Evolutionary conservation across 2,113 vertebrate species (phyloP).

Genomic region (Odobenus rosmarus): DNA sequence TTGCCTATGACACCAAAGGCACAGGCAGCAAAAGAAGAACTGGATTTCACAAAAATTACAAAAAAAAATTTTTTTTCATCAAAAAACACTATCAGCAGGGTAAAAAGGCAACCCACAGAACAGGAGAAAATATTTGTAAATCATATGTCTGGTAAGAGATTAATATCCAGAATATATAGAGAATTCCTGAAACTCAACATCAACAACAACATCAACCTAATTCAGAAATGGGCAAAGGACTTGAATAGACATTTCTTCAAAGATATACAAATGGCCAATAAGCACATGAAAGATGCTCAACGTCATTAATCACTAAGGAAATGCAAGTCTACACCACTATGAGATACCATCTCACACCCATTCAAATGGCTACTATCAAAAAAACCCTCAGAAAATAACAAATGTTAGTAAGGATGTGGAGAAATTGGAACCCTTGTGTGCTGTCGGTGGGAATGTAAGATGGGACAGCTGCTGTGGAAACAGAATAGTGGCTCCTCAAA

Average conservation of each 20-base stretch:
- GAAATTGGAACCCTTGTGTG: neutral
- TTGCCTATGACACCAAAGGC: neutral
- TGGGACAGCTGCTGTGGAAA: neutral
- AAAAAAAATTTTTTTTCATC: neutral
- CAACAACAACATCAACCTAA: neutral
- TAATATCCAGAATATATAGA: neutral
- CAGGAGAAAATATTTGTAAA: neutral
- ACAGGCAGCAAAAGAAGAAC: neutral
- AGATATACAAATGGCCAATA: neutral
- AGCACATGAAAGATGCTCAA: neutral
- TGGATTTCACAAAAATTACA: neutral
- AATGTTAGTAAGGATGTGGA: neutral
- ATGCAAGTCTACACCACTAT: neutral
- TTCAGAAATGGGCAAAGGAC: neutral
- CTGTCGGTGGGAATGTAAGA: neutral
- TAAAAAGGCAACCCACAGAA: neutral
- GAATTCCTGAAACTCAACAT: neutral
- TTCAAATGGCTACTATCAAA: neutral
- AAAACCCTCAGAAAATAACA: neutral
- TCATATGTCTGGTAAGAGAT: neutral
- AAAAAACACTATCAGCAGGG: neutral
- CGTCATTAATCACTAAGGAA: neutral
- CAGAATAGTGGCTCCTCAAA: neutral
- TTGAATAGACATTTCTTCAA: neutral
- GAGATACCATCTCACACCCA: neutral